Percentiles rank a stretch among this genome's conserved stretches.
phyloP scores from a whole-genome alignment of 2,797 vertebrate species.

The Brotula barbata region DNA sequence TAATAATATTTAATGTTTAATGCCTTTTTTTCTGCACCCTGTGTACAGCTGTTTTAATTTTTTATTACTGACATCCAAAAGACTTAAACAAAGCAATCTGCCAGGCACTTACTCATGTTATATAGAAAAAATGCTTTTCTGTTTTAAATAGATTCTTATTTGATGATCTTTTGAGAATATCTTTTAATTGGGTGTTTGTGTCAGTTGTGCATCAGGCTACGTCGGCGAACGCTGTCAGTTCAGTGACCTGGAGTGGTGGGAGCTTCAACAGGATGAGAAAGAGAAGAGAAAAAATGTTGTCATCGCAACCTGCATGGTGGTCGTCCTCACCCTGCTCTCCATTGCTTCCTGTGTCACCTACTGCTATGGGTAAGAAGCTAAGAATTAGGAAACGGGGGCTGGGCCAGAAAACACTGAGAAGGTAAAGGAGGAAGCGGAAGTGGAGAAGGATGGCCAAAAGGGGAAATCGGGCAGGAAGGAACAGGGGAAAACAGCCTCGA shows the following conservation, averaged over 20 bases:
- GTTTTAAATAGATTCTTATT: background rate
- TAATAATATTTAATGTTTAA: background rate
- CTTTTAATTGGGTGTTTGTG: too few relatives aligned
- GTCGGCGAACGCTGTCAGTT: conserved; percentile 91
- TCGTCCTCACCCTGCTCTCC: conserved; percentile 78
- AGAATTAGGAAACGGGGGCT: background rate
- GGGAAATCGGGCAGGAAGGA: background rate
- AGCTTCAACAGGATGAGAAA: conserved; percentile 77
- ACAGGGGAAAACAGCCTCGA: background rate
- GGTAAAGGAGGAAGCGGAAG: background rate
- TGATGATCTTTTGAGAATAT: too few relatives aligned
- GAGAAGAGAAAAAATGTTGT: conserved; percentile 78
- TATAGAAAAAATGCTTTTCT: background rate
- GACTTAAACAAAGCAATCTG: background rate
- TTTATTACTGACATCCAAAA: too few relatives aligned
- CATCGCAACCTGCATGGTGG: conserved; percentile 68
- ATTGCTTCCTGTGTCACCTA: conserved; percentile 75
- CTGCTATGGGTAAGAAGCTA: conserved; percentile 82
- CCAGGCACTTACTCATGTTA: background rate
- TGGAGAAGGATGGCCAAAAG: background rate
- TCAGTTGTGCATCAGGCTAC: conserved; percentile 85
- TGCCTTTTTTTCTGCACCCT: too few relatives aligned
- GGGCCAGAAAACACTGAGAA: background rate
- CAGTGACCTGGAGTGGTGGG: conserved; percentile 90
- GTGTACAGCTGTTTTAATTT: too few relatives aligned